Evolutionary conservation across 2,888 invertebrate species (phyloP), one percentile per base, ranked within the genome.

Genomic region (Sphinx pinastri): DNA sequence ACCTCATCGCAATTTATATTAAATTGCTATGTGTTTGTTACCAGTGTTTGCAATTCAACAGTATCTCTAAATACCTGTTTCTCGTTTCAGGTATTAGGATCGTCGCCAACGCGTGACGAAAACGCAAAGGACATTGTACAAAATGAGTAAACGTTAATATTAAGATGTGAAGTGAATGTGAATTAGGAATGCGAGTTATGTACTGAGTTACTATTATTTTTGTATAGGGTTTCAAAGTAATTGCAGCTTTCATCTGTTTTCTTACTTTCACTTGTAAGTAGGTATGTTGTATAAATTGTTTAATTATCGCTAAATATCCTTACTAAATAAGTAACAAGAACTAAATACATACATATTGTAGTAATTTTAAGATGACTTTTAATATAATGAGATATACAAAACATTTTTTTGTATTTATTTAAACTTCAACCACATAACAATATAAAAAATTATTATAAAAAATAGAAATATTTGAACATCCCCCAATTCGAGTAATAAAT

Each of bases 151-250:
- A 63, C 49, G 19, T 63, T 63, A 47, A 19, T 63, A 12, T 47
- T 63, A 19, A 63, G 16, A 68, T 68, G 67, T 58, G 69, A 19
- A 70, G 60, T 71, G 71, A 69, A 71, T 68, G 75, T 75, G 73
- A 70, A 71, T 71, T 72, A 38, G 38, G 76, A 73, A 75, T 74
- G 74, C 73, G 16, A 77, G 74, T 12, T 49, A 31, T 49, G 19
- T 63, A 49, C 49, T 19, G 49, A 47, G 25, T 57, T 47, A 19
- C 13, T 57, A 57, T 57, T 63, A 49, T 47, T 49, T 63, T 60
- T 63, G 55, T 63, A 19, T 49, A 49, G 38, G 14, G 58, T 31
- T 59, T 59, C 58, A 31, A 49, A 47, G 16, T 49, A 47, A 63
- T 55, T 55, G 49, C 63, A 49, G 63, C 63, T 63, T 60, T 63